Conservation (phyloP, 1,140 invertebrate species). For the Rhyacophila brunnea region DNA sequence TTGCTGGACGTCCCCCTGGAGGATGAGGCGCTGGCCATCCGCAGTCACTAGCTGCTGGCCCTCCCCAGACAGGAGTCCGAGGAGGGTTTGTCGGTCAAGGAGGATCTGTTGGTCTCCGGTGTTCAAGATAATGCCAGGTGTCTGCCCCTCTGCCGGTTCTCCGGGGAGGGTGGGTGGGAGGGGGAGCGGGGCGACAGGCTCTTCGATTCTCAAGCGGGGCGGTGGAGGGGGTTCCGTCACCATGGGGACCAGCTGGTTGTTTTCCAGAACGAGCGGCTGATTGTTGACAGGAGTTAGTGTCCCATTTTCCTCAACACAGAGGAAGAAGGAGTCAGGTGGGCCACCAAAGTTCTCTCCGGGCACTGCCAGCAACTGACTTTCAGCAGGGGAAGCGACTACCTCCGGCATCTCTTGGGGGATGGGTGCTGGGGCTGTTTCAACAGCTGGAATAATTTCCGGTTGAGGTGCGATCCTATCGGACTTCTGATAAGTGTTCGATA, state of each 20-base stretch:
- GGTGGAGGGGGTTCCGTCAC: constrained; percentile 7
- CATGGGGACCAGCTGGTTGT: constrained; percentile 59
- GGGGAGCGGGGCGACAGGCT: background rate
- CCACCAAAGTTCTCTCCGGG: constrained; percentile 66
- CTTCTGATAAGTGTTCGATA: background rate
- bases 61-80: constrained; percentile 28
- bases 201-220: background rate
- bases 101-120: constrained; percentile 39
- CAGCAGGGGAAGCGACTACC: constrained; percentile 39
- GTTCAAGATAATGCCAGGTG: constrained; percentile 42
- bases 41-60: constrained; percentile 16
- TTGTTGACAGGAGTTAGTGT: constrained; percentile 70
- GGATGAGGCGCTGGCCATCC: constrained; percentile 27
- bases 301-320: constrained; percentile 65
- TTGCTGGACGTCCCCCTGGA: constrained; percentile 28
- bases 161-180: constrained; percentile 34
- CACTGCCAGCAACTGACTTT: constrained; percentile 65
- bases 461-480: background rate
- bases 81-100: constrained; percentile 36
- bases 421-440: background rate
- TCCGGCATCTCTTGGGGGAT: constrained; percentile 8
- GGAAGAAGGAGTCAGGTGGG: constrained; percentile 61
- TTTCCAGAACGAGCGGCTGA: constrained; percentile 60
- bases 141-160: constrained; percentile 11
- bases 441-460: background rate